A percentile compares a stretch with the other conserved stretches of the same genome.
These are phyloP conservation scores for Neogobius melanostomus DNA, from an alignment of 2,113 vertebrate species.

Conservation along the genomic window DNA sequence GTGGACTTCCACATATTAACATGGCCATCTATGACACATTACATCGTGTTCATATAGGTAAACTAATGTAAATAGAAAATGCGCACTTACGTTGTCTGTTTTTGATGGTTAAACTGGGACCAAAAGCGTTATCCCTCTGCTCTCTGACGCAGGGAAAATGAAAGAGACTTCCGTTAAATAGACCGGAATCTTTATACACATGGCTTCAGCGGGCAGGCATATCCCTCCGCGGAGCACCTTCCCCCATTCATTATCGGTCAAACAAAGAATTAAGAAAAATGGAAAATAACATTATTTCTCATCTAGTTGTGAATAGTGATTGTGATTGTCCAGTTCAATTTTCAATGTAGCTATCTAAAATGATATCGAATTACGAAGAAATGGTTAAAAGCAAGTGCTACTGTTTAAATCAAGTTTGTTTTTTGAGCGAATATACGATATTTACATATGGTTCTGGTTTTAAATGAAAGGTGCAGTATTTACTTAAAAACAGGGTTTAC, in stretches of 20 bases:
- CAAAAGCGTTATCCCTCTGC: conserved; percentile 64
- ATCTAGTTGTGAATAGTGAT: too few relatives aligned
- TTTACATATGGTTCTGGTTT: too few relatives aligned
- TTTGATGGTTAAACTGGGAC: conserved; percentile 77
- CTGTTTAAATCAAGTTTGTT: too few relatives aligned
- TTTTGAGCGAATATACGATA: too few relatives aligned
- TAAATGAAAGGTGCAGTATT: neutral
- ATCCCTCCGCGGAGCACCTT: conserved; percentile 74
- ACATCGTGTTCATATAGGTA: too few relatives aligned
- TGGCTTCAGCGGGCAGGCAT: conserved; percentile 50
- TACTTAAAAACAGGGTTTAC: neutral
- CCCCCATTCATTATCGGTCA: neutral
- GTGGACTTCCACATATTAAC: neutral
- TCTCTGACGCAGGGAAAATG: conserved; percentile 72
- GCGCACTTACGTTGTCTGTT: conserved; percentile 65
- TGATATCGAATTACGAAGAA: too few relatives aligned
- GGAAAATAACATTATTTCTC: neutral
- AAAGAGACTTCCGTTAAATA: conserved; percentile 73
- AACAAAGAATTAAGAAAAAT: neutral
- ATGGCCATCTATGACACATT: neutral
- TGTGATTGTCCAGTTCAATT: too few relatives aligned
- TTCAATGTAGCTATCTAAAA: too few relatives aligned
- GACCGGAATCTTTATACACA: conserved; percentile 77
- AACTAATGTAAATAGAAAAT: rapidly evolving
- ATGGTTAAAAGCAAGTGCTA: too few relatives aligned